Evolutionary conservation across 2,888 invertebrate genomes (phyloP).

Genomic region (Galeopsomyia nigrocyanea): DNA sequence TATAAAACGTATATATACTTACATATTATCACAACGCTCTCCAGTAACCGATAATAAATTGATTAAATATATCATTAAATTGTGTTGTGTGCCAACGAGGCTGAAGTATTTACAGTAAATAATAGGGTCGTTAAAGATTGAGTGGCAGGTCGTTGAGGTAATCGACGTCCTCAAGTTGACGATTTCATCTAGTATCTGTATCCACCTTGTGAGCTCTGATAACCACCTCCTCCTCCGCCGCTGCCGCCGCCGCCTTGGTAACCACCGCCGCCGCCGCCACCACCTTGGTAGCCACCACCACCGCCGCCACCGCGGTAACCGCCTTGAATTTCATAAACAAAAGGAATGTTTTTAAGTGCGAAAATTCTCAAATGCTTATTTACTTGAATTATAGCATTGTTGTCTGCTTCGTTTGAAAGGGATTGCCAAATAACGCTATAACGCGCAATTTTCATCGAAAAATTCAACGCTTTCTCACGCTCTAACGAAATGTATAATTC

Average conservation of each 20-base stretch:
- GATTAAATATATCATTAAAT: constrained; percentile 21
- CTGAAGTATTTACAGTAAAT: constrained; percentile 40
- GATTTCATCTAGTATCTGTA: constrained; percentile 39
- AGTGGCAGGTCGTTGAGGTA: constrained; percentile 31
- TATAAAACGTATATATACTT: constrained; percentile 37
- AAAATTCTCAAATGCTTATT: too few relatives aligned
- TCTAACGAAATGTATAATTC: too few relatives aligned
- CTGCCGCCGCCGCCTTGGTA: constrained; percentile 36
- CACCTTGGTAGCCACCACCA: constrained; percentile 44
- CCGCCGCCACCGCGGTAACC: constrained; percentile 40
- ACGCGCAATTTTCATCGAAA: too few relatives aligned
- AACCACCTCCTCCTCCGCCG: constrained; percentile 54
- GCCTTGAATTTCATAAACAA: constrained; percentile 23
- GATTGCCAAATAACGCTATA: too few relatives aligned
- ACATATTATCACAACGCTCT: constrained; percentile 44
- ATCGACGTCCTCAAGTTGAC: background rate
- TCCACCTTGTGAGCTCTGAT: constrained; percentile 48
- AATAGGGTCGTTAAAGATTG: constrained; percentile 39
- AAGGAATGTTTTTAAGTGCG: too few relatives aligned
- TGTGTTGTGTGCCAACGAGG: constrained; percentile 16
- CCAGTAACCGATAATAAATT: constrained; percentile 39
- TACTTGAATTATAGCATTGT: too few relatives aligned
- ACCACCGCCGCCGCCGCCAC: constrained; percentile 48
- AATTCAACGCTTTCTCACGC: too few relatives aligned
- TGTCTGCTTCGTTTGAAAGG: too few relatives aligned